Evolutionary conservation across 2,113 vertebrate genomes (phyloP), one percentile per base, ranked within the genome.

Genomic region (Pimephales promelas): DNA sequence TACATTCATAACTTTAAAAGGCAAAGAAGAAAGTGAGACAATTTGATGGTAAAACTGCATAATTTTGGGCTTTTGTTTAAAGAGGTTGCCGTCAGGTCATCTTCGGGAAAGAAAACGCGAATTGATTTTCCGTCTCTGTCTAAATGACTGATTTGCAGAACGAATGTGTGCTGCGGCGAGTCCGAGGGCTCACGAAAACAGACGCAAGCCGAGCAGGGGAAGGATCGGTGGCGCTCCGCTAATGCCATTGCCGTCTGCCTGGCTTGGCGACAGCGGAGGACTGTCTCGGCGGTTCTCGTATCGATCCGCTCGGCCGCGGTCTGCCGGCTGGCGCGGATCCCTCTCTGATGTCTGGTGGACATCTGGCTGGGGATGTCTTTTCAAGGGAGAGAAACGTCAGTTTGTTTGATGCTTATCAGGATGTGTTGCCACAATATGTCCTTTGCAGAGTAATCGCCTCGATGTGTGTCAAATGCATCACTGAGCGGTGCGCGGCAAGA

Each of bases 291-390:
- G 66, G 83, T 91, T 88, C 88, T 87, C 47, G 86, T 49, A 93
- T 94, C 89, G 91, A 93, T 92, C 84, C 49, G 61, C 75, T 43
- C 61, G 85, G 89, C 89, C 87, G 56, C 86, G 86, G 89, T 92
- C 90, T 91, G 87, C 79, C 77, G 81, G 85, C 88, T 87, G 84
- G 81, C 89, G 88, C 74, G 85, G 87, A 92, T 90, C 84, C 86
- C 77, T 83, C 82, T 89, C 83, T 91, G 82, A 89, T 90, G 92
- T 86, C 89, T 78, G 72, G 82, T 86, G 87, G 86, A 31, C 83
- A 61, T 87, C 83, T 87, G 68, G 52, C 40, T 68, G 20, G 28
- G 28, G 24, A 26, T 62, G 31, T 22, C 45, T 24, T n/a, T 68
- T 71, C 70, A 66, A 57, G 45, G 68, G 45, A 31, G 79, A 24